Base-by-base conservation (phyloP, 2,797 vertebrate species). In the Myotis myotis region DNA sequence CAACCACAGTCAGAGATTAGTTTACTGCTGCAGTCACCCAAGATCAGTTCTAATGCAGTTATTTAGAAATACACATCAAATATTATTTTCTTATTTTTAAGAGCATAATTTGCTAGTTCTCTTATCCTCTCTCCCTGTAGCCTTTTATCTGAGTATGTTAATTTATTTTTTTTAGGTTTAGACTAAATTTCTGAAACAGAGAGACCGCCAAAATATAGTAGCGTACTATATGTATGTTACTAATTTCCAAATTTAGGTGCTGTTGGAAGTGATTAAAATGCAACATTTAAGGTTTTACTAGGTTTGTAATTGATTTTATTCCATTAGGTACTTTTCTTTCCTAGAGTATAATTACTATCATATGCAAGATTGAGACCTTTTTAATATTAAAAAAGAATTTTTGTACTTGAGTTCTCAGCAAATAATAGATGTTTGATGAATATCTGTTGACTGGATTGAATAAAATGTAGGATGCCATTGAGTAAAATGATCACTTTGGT, bases 331-430 rank as follows among this genome's bases (percentile, higher is more conserved):
- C 4, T 60, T 90, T 85, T 90, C 33, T 79, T 71, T 64, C 15
- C 38, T 49, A 57, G 82, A 70, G 41, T 68, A 51, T 22, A 89
- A 86, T 62, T 57, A 81, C 9, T 95, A 53, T 62, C 28, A 60
- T 12, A 33, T 16, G 20, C 15, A 22, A 25, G 51, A 53, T 13
- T 62, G 23, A 60, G 68, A 91, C 15, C 9, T 66, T 82, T 92
- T 79, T 85, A 95, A 79, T 49, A 89, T 57, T 86, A 41, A 94
- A 83, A 85, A 87, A 17, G 3, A 28, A 53, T 55, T 55, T 91
- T 86, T 64, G n/a, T 87, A 53, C 38, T 85, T 83, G 33, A 68
- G 23, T 82, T 74, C 22, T 51, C 5, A 38, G 38, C 8, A 93
- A 38, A 44, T 83, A 87, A 88, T 51, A 74, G 28, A 23, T 88